Percentiles rank a stretch among this genome's conserved stretches.
phyloP scores from a whole-genome alignment of 2,888 invertebrate species.

The Meganola albula region DNA sequence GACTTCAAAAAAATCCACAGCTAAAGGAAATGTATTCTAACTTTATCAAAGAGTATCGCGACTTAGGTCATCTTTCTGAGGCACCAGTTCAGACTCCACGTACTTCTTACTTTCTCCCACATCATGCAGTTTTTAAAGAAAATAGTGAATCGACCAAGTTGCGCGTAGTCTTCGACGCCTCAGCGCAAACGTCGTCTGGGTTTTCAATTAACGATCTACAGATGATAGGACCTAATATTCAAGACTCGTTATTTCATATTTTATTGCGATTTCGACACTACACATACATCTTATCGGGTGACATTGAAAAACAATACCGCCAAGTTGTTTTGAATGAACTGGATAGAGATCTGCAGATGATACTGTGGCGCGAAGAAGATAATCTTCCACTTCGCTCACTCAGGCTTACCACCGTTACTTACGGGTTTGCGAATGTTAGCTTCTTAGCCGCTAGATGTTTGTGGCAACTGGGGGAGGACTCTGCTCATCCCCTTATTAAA shows the following conservation, averaged over 20 bases:
- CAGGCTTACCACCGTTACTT: neutral
- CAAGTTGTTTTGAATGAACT: neutral
- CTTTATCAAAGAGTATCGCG: conserved; percentile 5
- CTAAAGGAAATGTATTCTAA: conserved; percentile 5
- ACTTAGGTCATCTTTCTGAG: conserved; percentile 2
- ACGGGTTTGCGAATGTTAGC: conserved; percentile 5
- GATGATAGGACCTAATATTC: conserved; percentile 2
- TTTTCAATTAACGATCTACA: conserved; percentile 6
- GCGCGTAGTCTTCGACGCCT: conserved; percentile 24
- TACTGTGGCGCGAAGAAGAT: conserved; percentile 2
- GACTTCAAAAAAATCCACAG: conserved; percentile 2
- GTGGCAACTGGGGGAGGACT: conserved; percentile 25
- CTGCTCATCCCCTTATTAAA: conserved; percentile 16
- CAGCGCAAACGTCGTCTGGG: conserved; percentile 21
- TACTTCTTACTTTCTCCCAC: conserved; percentile 37
- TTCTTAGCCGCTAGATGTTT: conserved; percentile 6
- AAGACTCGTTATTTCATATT: conserved; percentile 8
- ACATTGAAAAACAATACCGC: conserved; percentile 7
- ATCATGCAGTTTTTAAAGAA: conserved; percentile 38
- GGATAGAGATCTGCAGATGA: conserved; percentile 1
- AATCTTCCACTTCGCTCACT: neutral
- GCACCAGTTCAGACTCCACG: no score
- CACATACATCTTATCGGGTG: conserved; percentile 5
- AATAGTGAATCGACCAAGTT: conserved; percentile 24
- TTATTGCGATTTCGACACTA: conserved; percentile 9